Evolutionary conservation across 1,140 invertebrate genomes (phyloP).

Genomic region (Trichonephila inaurata): DNA sequence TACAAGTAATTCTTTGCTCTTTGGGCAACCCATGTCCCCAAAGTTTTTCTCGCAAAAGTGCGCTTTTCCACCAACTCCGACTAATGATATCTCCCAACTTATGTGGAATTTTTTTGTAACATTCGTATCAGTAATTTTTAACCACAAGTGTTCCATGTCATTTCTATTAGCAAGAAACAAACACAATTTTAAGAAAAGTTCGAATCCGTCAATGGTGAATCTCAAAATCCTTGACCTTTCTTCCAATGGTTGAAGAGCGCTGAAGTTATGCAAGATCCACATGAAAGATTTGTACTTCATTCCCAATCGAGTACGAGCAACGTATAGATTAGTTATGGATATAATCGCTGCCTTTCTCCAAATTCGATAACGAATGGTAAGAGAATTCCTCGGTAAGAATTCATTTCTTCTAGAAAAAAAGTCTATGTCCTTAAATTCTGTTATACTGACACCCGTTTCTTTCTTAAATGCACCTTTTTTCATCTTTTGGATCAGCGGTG

Average conservation of each 20-base stretch:
- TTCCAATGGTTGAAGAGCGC: neutral
- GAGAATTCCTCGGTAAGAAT: neutral
- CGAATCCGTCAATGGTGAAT: neutral
- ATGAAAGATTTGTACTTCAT: neutral
- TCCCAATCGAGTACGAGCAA: neutral
- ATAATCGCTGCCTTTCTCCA: neutral
- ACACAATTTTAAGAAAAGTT: neutral
- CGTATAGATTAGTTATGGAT: neutral
- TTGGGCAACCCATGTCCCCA: too few relatives aligned
- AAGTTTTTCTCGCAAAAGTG: neutral
- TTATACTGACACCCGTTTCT: neutral
- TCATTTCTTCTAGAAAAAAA: neutral
- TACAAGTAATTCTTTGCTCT: neutral
- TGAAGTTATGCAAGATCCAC: neutral
- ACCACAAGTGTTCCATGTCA: neutral
- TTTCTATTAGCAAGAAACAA: neutral
- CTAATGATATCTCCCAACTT: neutral
- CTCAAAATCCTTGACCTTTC: neutral
- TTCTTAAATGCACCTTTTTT: neutral
- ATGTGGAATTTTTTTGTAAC: neutral
- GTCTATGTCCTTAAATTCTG: neutral
- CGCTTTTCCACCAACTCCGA: neutral
- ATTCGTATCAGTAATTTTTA: neutral
- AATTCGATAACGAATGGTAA: neutral
- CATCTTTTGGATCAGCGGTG: neutral